phyloP scores from a whole-genome alignment of 2,888 invertebrate genomes.

The Folsomia manolachei region DNA sequence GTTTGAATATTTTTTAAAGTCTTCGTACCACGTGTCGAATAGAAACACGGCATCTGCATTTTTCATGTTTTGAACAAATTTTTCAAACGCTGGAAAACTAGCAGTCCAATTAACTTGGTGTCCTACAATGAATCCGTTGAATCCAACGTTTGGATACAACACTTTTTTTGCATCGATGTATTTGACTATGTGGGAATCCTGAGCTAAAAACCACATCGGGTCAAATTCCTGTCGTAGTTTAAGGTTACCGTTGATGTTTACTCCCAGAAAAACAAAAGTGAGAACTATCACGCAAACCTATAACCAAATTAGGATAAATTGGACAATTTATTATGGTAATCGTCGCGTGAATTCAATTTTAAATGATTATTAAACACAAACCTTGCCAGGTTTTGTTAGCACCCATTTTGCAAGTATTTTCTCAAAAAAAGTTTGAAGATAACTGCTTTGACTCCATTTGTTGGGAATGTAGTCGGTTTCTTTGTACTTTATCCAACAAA shows the following conservation, averaged over 20 bases:
- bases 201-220: constrained; percentile 74
- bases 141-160: constrained; percentile 66
- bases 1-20: constrained; percentile 64
- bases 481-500: constrained; percentile 65
- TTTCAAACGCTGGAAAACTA: constrained; percentile 62
- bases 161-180: constrained; percentile 61
- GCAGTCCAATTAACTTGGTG: constrained; percentile 65
- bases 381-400: constrained; percentile 67
- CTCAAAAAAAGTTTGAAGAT: constrained; percentile 62
- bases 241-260: constrained; percentile 64
- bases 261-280: constrained; percentile 62
- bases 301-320: neutral
- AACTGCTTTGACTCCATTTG: constrained; percentile 59
- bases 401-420: constrained; percentile 65
- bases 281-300: constrained; percentile 61
- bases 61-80: constrained; percentile 59
- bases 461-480: constrained; percentile 58
- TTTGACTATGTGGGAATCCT: constrained; percentile 65
- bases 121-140: constrained; percentile 65
- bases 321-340: neutral
- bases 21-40: constrained; percentile 64
- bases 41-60: constrained; percentile 60
- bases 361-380: constrained; percentile 47
- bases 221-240: constrained; percentile 74
- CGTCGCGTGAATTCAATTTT: neutral